Conservation (phyloP, 2,888 invertebrate genomes). For the Pollenia amentaria region DNA sequence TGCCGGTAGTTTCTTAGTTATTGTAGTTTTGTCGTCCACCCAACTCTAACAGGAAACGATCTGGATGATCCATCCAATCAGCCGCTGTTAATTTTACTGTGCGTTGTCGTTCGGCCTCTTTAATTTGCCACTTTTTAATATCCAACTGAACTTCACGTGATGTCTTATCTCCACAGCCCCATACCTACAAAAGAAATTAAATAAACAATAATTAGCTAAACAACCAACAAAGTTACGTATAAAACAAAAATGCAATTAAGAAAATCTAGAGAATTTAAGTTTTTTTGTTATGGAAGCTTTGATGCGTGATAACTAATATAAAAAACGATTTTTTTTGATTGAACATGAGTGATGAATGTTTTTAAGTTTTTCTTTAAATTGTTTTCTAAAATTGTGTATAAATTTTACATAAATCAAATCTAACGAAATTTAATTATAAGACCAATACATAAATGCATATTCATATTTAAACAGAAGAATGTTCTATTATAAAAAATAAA, state of each 20-base stretch:
- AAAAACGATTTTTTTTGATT: slow-evolving; percentile 24
- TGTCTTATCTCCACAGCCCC: slow-evolving; percentile 94
- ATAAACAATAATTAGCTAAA: slow-evolving; percentile 32
- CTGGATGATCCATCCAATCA: slow-evolving; percentile 98
- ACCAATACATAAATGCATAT: slow-evolving; percentile 39
- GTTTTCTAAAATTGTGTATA: slow-evolving; percentile 52
- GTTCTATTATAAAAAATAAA: slow-evolving; percentile 47
- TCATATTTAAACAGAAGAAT: slow-evolving; percentile 34
- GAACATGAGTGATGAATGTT: slow-evolving; percentile 36
- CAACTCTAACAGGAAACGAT: slow-evolving; percentile 94
- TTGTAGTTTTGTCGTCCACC: slow-evolving; percentile 93
- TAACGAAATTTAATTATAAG: slow-evolving; percentile 65
- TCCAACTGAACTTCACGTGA: slow-evolving; percentile 93
- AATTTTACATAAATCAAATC: slow-evolving; percentile 39
- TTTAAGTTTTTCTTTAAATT: slow-evolving; percentile 17
- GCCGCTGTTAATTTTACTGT: slow-evolving; percentile 94
- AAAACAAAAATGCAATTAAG: slow-evolving; percentile 34
- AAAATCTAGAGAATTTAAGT: slow-evolving; percentile 13
- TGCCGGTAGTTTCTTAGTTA: slow-evolving; percentile 84
- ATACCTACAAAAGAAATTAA: slow-evolving; percentile 86
- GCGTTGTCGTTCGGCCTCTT: slow-evolving; percentile 93
- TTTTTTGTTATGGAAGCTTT: slow-evolving; percentile 72
- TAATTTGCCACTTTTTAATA: slow-evolving; percentile 95
- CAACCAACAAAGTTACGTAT: slow-evolving; percentile 10
- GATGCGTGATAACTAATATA: slow-evolving; percentile 67